Evolutionary conservation across 2,888 invertebrate genomes (phyloP).

Genomic region (Tubulanus polymorphus): DNA sequence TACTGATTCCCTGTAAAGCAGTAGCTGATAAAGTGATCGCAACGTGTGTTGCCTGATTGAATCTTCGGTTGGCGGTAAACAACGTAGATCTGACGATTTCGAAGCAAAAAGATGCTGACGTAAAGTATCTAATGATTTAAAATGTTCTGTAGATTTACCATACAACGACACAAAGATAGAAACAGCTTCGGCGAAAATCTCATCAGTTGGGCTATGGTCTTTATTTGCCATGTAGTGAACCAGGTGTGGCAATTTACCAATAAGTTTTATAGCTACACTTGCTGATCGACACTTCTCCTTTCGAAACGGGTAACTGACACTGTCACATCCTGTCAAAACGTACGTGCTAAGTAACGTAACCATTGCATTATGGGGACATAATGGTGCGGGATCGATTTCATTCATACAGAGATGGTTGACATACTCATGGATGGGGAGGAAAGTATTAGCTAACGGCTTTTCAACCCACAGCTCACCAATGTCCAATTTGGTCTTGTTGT

Average conservation of each 20-base stretch:
- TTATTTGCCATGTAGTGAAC: neutral
- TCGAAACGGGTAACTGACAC: neutral
- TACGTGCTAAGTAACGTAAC: neutral
- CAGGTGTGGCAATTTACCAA: neutral
- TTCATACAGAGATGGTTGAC: neutral
- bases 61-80: neutral
- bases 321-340: constrained; percentile 2
- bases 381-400: neutral
- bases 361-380: neutral
- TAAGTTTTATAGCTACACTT: neutral
- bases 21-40: neutral
- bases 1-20: neutral
- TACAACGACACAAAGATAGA: neutral
- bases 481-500: neutral
- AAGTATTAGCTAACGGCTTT: neutral
- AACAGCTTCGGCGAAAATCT: neutral
- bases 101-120: neutral
- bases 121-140: neutral
- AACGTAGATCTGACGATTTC: neutral
- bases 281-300: neutral
- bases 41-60: neutral
- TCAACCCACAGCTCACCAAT: neutral
- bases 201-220: neutral
- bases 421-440: neutral
- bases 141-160: neutral